phyloP scores from a whole-genome alignment of 2,888 invertebrate genomes.

The Drosophila seclusa region DNA sequence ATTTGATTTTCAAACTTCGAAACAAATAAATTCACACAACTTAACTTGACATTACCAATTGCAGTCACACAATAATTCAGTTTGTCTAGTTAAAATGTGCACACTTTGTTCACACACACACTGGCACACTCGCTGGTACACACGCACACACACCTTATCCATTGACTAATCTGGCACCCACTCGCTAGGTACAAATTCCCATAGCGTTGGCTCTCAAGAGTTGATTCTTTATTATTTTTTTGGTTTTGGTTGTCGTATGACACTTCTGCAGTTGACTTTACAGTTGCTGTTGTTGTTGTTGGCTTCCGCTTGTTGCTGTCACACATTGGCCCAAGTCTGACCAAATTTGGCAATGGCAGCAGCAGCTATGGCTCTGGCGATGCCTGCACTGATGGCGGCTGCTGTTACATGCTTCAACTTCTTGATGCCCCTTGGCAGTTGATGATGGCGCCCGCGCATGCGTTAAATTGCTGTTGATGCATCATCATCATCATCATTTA shows the following conservation, averaged over 20 bases:
- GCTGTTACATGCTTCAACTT: conserved; percentile 48
- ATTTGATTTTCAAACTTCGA: neutral
- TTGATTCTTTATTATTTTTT: conserved; percentile 54
- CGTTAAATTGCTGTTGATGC: conserved; percentile 49
- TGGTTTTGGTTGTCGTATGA: conserved; percentile 37
- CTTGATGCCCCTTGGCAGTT: conserved; percentile 57
- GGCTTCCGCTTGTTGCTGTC: conserved; percentile 63
- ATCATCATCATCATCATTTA: conserved; percentile 67
- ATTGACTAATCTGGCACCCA: conserved; percentile 59
- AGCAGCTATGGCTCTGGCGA: conserved; percentile 14
- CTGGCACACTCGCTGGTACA: conserved; percentile 25
- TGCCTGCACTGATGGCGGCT: conserved; percentile 33
- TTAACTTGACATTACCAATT: conserved; percentile 14
- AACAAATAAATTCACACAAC: conserved; percentile 4
- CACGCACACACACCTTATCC: conserved; percentile 49
- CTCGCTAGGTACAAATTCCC: conserved; percentile 69
- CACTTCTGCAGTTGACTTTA: conserved; percentile 52
- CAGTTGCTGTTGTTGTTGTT: conserved; percentile 40
- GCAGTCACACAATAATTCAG: conserved; percentile 37
- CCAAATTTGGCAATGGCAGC: conserved; percentile 72
- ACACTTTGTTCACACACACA: conserved; percentile 21
- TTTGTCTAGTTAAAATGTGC: conserved; percentile 30
- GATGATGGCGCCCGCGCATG: conserved; percentile 80
- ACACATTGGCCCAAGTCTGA: conserved; percentile 62
- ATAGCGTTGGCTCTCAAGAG: conserved; percentile 51